These are phyloP conservation scores for Cyaniris semiargus DNA, from an alignment of 2,888 invertebrate genomes.

Conservation along the genomic window DNA sequence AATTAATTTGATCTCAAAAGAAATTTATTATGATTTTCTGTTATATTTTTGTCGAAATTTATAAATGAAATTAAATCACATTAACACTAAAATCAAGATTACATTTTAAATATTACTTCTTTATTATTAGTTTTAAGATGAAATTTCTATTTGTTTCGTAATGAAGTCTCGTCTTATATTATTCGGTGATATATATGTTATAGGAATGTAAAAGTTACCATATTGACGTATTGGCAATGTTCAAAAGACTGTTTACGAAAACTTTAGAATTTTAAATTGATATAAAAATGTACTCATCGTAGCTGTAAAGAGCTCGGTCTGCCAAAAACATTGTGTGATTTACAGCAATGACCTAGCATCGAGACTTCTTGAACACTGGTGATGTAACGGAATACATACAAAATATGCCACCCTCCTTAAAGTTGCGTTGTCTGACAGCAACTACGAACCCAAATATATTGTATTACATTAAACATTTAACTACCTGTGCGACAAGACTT, in stretches of 20 bases:
- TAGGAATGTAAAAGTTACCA: slow-evolving; percentile 38
- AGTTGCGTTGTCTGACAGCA: not conserved
- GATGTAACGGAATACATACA: slow-evolving; percentile 8
- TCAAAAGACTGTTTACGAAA: slow-evolving; percentile 37
- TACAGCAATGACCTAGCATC: slow-evolving; percentile 17
- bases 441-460: not conserved
- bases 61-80: slow-evolving; percentile 26
- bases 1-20: slow-evolving; percentile 43
- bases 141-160: slow-evolving; percentile 31
- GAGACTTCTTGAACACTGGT: slow-evolving; percentile 20
- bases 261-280: slow-evolving; percentile 35
- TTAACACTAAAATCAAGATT: slow-evolving; percentile 25
- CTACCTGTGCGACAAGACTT: not conserved
- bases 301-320: slow-evolving; percentile 42
- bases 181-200: slow-evolving; percentile 26
- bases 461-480: not conserved
- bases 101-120: slow-evolving; percentile 20
- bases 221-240: slow-evolving; percentile 36
- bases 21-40: slow-evolving; percentile 37
- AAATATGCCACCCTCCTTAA: not conserved
- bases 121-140: slow-evolving; percentile 30
- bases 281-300: slow-evolving; percentile 34
- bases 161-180: slow-evolving; percentile 25
- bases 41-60: slow-evolving; percentile 32
- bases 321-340: slow-evolving; percentile 49